Evolutionary conservation across 2,797 vertebrate species (phyloP), one percentile per base, ranked within the genome.

Genomic region (Gephyroberyx darwinii): DNA sequence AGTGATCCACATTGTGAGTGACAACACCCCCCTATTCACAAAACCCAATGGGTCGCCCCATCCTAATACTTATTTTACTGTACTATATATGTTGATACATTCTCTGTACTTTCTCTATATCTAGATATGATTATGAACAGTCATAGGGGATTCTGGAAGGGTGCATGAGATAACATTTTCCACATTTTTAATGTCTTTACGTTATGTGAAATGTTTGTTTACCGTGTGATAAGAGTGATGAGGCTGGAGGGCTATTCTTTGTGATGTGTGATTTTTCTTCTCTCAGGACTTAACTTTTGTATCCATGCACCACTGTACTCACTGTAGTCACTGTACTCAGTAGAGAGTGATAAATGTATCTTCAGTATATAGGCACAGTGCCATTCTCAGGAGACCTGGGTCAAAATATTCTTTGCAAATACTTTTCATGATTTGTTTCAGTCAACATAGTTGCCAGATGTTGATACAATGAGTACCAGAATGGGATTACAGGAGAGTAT

Each of bases 401-500:
- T 37, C 5, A 64, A 65, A 22, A 17, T 50, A 43, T 19, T 26
- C 4, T 75, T 63, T 58, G 7, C 0, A 57, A 57, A 37, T 56
- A 48, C 16, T 61, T 72, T 75, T 55, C 53, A 45, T 75, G 50
- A 26, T 67, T 84, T 37, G 33, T 58, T 20, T 58, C 17, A 17
- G 31, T 26, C 7, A 8, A 53, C 19, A 12, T 22, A 22, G n/a
- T 9, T 9, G 1, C 39, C 54, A 31, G 51, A 31, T 70, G 41
- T 69, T 8, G 33, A 17, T 55, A 53, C 22, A 74, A 0, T 13
- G 6, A 22, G 1, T n/a, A n/a, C n/a, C n/a, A n/a, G n/a, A n/a
- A n/a, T n/a, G n/a, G n/a, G 5, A 69, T 73, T 72, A 48, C 63
- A 63, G 30, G 13, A 53, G 7, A 48, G 30, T 8, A 37, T 67